These are phyloP conservation scores for Hyperoodon ampullatus DNA, from an alignment of 2,113 vertebrate species.

Conservation along the genomic window DNA sequence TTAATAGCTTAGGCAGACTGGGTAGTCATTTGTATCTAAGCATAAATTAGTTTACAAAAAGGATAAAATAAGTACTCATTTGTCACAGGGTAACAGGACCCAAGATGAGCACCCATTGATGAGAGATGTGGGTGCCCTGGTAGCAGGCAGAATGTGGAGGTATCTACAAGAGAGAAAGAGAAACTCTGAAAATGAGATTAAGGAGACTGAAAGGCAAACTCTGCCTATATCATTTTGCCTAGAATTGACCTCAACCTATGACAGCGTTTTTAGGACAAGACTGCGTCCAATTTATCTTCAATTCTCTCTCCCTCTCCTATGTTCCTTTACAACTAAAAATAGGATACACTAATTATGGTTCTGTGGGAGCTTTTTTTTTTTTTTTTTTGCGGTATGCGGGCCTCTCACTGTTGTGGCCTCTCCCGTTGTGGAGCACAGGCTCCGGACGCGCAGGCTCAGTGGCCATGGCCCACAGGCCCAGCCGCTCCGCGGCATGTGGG, in stretches of 20 bases:
- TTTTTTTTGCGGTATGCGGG: too few relatives aligned
- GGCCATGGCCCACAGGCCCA: too few relatives aligned
- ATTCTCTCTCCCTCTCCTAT: neutral
- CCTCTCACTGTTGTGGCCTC: too few relatives aligned
- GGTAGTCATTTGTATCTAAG: neutral
- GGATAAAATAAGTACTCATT: neutral
- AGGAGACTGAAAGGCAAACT: neutral
- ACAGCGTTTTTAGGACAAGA: neutral
- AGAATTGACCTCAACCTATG: neutral
- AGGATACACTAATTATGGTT: neutral
- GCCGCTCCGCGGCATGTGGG: too few relatives aligned
- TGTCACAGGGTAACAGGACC: neutral
- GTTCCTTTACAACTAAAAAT: slow-evolving; percentile 29
- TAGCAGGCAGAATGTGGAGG: neutral
- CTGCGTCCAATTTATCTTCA: neutral
- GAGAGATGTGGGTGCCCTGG: neutral
- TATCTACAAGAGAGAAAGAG: neutral
- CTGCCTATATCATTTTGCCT: neutral
- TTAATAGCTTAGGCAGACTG: neutral
- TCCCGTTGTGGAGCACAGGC: too few relatives aligned
- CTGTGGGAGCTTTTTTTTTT: neutral
- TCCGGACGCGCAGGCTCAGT: too few relatives aligned
- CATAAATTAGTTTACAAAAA: slow-evolving; percentile 22
- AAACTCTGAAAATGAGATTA: neutral
- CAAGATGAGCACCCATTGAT: neutral